Evolutionary conservation across 2,888 invertebrate genomes (phyloP).

Genomic region (Panopea generosa): DNA sequence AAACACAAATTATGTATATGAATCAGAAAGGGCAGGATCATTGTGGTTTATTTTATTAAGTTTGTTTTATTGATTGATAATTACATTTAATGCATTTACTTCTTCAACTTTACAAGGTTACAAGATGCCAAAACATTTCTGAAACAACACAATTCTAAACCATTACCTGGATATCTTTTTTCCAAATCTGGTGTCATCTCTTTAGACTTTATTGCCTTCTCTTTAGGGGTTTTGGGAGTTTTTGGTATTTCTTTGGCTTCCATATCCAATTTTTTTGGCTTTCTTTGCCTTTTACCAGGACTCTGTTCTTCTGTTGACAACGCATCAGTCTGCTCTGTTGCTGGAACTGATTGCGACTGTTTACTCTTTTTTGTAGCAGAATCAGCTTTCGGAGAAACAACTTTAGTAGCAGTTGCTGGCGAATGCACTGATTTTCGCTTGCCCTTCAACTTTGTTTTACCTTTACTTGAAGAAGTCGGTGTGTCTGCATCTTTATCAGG

Average conservation of each 20-base stretch:
- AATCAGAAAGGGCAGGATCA: too few relatives aligned
- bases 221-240: conserved; percentile 43
- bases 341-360: not conserved
- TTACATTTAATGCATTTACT: too few relatives aligned
- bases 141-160: too few relatives aligned
- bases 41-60: too few relatives aligned
- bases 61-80: too few relatives aligned
- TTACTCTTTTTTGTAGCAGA: too few relatives aligned
- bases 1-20: too few relatives aligned
- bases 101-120: too few relatives aligned
- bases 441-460: conserved; percentile 4
- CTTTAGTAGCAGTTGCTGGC: not conserved
- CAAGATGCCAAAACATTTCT: too few relatives aligned
- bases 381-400: too few relatives aligned
- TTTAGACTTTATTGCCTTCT: conserved; percentile 52
- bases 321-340: not conserved
- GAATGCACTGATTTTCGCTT: conserved; percentile 7
- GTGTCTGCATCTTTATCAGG: too few relatives aligned
- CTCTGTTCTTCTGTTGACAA: not conserved
- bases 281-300: conserved; percentile 53
- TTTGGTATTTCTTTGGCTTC: conserved; percentile 44
- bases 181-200: conserved; percentile 49
- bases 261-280: conserved; percentile 65
- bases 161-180: conserved; percentile 54
- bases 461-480: conserved; percentile 2